These are phyloP conservation scores for Sphyrna mokarran DNA, from an alignment of 2,113 vertebrate genomes.

Conservation along the genomic window DNA sequence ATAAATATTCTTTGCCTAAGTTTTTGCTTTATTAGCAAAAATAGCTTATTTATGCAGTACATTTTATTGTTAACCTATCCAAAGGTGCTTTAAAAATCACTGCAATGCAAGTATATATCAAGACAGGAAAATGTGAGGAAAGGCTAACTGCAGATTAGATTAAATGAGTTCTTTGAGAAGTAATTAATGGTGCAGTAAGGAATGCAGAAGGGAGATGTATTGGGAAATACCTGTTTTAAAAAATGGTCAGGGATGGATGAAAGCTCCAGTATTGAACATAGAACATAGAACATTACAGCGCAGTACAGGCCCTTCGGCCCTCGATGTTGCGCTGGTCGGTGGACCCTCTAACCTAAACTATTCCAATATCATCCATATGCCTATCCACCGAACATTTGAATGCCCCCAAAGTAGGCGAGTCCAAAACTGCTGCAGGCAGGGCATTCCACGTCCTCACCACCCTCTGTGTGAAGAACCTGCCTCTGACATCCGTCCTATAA, in stretches of 20 bases:
- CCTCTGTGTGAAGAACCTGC: too few relatives aligned
- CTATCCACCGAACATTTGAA: too few relatives aligned
- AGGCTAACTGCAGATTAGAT: background rate
- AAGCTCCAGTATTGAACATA: too few relatives aligned
- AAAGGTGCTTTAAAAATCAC: background rate
- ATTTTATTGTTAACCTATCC: background rate
- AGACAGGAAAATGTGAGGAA: background rate
- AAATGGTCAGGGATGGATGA: background rate
- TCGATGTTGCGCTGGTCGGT: too few relatives aligned
- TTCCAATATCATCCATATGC: too few relatives aligned
- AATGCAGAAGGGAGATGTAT: background rate
- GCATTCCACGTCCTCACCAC: too few relatives aligned
- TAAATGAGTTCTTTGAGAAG: background rate
- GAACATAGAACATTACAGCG: too few relatives aligned
- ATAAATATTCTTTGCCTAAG: background rate
- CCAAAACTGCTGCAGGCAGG: too few relatives aligned
- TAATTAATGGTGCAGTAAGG: background rate
- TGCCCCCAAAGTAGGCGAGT: too few relatives aligned
- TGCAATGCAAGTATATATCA: background rate
- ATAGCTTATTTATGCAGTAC: background rate
- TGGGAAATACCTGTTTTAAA: background rate
- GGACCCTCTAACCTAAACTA: too few relatives aligned
- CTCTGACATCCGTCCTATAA: too few relatives aligned
- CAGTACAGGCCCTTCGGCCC: too few relatives aligned
- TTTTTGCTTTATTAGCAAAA: background rate